Base-by-base conservation (phyloP, 1,140 invertebrate species). In the Macrosteles quadrilineatus region DNA sequence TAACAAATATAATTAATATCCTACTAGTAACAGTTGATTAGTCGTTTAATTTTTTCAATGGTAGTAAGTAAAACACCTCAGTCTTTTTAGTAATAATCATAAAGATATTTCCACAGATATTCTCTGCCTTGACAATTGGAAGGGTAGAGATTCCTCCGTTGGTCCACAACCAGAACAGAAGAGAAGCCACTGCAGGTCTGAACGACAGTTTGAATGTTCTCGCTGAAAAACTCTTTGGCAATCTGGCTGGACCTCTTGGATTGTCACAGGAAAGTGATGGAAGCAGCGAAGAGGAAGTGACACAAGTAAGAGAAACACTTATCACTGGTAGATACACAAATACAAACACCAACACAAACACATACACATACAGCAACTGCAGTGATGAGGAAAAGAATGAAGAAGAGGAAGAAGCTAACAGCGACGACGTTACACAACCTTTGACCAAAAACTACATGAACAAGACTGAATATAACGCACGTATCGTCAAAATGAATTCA, bases 51-150 rank as follows among this genome's bases (percentile, higher is more conserved):
- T n/a, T n/a, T n/a, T n/a, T n/a, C n/a, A n/a, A n/a, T n/a, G n/a
- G n/a, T n/a, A n/a, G n/a, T n/a, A n/a, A n/a, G n/a, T n/a, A n/a
- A n/a, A n/a, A n/a, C n/a, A n/a, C n/a, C n/a, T n/a, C n/a, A n/a
- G n/a, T n/a, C n/a, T n/a, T n/a, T n/a, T n/a, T n/a, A n/a, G n/a
- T n/a, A n/a, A n/a, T n/a, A n/a, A n/a, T n/a, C n/a, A n/a, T n/a
- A n/a, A n/a, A n/a, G n/a, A n/a, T n/a, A n/a, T 40, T 3, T 73
- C 79, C 76, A 70, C 77, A 78, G 75, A 81, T 80, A 57, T 64
- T 78, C 30, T 74, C 73, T 30, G 73, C 75, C 27, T 66, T 78
- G 25, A 72, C 75, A 9, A 57, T 74, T 21, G 72, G 68, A 63
- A 68, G 68, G 23, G 78, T 43, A 1, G 36, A 66, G 9, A 68